Evolutionary conservation across 2,888 invertebrate species (phyloP), one percentile per base, ranked within the genome.

Genomic region (Trisateles emortualis): DNA sequence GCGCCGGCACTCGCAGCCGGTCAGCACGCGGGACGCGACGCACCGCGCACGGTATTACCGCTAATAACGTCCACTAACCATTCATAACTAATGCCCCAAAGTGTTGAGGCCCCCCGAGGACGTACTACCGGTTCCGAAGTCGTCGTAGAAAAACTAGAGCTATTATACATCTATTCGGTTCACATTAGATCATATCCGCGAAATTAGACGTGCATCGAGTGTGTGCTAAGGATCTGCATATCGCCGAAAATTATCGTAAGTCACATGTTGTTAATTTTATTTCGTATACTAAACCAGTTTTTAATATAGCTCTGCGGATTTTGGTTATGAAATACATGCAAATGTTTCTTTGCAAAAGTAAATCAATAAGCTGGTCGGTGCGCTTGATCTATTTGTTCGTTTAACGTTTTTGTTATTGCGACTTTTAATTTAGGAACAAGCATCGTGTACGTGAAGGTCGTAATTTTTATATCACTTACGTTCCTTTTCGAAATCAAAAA

Each of bases 1-100:
- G 76, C 86, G 83, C 87, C 89, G 90, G 86, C 92, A 90, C 86
- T 90, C 85, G 88, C 83, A 79, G 83, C 81, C 84, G 87, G 83
- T 84, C 74, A 77, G 80, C 89, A 83, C 86, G 87, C 88, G 88
- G 77, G 79, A 76, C 86, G 86, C 83, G 84, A 80, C 86, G 83
- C 85, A 76, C 81, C 77, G 76, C 77, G 75, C 70, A 56, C 59
- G 64, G 52, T 57, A 68, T 60, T 58, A 61, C 58, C 64, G 54
- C 57, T 59, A 64, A 60, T 65, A 68, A 67, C 75, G 64, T 71
- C 64, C 52, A 67, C 50, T 60, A 64, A 53, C 74, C 73, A 76
- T 71, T 81, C 74, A 79, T 79, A 76, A 82, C 83, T 83, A 83
- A 81, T 81, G 75, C 73, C 73, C 69, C 65, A 33, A 59, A 74